phyloP scores from a whole-genome alignment of 2,113 vertebrate species.

The Fukomys damarensis region DNA sequence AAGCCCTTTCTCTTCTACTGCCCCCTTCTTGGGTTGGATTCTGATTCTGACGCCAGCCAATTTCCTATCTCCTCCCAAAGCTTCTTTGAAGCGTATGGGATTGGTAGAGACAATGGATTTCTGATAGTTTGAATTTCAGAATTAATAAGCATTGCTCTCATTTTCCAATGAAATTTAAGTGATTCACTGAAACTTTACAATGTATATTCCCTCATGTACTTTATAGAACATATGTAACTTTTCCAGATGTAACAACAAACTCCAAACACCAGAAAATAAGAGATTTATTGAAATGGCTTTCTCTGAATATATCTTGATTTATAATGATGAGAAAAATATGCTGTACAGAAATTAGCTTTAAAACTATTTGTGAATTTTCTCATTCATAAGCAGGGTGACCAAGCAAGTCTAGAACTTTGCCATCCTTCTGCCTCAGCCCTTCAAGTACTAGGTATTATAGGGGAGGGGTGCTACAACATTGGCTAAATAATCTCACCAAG shows the following conservation, averaged over 20 bases:
- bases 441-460: background rate
- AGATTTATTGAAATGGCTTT: constrained; percentile 2
- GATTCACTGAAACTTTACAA: background rate
- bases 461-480: background rate
- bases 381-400: background rate
- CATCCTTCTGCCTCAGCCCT: background rate
- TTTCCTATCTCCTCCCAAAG: background rate
- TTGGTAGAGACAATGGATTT: background rate
- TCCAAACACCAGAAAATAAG: background rate
- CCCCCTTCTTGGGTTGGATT: background rate
- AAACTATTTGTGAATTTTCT: background rate
- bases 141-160: background rate
- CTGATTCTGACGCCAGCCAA: background rate
- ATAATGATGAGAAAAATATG: constrained; percentile 5
- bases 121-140: background rate
- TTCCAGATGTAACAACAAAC: constrained; percentile 2
- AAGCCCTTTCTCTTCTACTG: background rate
- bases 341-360: constrained; percentile 15
- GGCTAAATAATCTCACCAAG: background rate
- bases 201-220: background rate
- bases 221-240: background rate
- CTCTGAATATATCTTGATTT: constrained; percentile 38
- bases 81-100: background rate
- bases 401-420: background rate
- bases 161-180: constrained; percentile 8